Evolutionary conservation across 2,888 invertebrate species (phyloP), one percentile per base, ranked within the genome.

Genomic region (Netelia inedita): DNA sequence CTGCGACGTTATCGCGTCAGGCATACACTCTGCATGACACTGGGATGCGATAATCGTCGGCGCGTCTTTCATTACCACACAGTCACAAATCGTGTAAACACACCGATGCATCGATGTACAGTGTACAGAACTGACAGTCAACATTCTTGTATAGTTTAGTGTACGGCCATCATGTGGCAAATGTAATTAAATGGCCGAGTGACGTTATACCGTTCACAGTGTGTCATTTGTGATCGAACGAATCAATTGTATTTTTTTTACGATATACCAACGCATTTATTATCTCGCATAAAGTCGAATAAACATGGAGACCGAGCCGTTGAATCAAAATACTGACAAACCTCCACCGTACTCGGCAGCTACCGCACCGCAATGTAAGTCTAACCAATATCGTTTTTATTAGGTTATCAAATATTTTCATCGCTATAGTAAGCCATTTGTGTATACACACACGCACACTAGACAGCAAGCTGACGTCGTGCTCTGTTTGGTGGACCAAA

Each of bases 341-440:
- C 91, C 91, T 28, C 91, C 91, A 10, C 86, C 92, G 68, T 91
- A 90, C 72, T 87, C 89, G 0, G 79, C 79, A 1, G 87, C 89
- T n/a, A 88, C 85, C 1, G 88, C 88, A 23, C 87, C 90, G 0
- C 82, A 86, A 89, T 83, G 91, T 91, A 86, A 68, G 74, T 55
- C 41, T 21, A 71, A n/a, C 19, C 50, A 63, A 71, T 6, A 53
- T 19, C 14, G n/a, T 28, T 43, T 68, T 41, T 68, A 73, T 57
- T 46, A 79, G 79, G 71, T 79, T 79, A 71, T 71, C 41, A 69
- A 63, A 71, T 11, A 65, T 69, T 80, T 28, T 82, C 11, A 21
- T 0, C 14, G 87, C 84, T 3, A 21, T 53, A 35, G 35, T 35
- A 35, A 23, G 35, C 35, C 35, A 35, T 35, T 35, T 35, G 6